phyloP scores from a whole-genome alignment of 2,113 vertebrate species.

The Phrynosoma blainvillii region DNA sequence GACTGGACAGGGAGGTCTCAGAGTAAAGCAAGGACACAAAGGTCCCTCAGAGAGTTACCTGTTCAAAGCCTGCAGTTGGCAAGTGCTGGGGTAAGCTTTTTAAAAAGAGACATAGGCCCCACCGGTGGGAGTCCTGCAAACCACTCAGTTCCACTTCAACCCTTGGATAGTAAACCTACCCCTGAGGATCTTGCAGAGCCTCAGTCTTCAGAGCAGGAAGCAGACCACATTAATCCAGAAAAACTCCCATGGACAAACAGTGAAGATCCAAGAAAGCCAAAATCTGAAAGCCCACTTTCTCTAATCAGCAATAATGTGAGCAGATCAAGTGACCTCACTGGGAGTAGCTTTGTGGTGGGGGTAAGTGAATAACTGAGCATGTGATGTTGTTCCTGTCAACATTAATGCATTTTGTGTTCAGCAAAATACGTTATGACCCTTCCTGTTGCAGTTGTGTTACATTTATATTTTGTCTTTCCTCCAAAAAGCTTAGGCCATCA shows the following conservation, averaged over 20 bases:
- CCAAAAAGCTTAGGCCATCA: background rate
- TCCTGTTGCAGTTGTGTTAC: background rate
- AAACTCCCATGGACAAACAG: background rate
- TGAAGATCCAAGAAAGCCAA: conserved; percentile 22
- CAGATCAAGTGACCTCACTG: background rate
- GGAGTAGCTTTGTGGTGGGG: conserved; percentile 43
- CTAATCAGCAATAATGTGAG: conserved; percentile 42
- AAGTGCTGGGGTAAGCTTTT: conserved; percentile 14
- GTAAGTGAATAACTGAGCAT: conserved; percentile 53
- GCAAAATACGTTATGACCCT: background rate
- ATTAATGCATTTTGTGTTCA: background rate
- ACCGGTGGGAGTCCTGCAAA: background rate
- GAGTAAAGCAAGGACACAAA: conserved; percentile 29
- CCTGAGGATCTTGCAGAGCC: conserved; percentile 16
- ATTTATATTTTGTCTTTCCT: background rate
- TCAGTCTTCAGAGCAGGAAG: conserved; percentile 24
- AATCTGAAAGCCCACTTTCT: conserved; percentile 2
- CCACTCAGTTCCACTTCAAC: background rate
- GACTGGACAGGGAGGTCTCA: conserved; percentile 45
- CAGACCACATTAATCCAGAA: background rate
- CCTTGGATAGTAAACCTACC: background rate
- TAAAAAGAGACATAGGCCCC: conserved; percentile 41
- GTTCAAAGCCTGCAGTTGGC: conserved; percentile 29
- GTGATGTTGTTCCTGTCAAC: background rate
- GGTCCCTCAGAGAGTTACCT: conserved; percentile 30